phyloP scores from a whole-genome alignment of 2,113 vertebrate species.

The Eudyptes chrysolophus region DNA sequence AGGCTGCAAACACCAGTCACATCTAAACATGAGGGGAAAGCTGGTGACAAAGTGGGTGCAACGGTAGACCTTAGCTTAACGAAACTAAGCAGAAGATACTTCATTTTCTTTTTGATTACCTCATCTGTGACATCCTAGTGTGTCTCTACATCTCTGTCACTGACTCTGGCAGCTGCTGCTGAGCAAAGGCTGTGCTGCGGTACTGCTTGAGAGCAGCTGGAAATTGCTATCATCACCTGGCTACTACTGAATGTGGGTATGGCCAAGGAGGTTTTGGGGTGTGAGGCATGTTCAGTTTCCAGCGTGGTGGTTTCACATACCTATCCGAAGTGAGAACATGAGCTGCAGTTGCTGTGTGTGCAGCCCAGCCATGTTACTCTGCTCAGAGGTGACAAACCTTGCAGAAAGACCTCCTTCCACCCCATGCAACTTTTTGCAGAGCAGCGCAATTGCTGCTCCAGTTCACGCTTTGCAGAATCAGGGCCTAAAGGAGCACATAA shows the following conservation, averaged over 20 bases:
- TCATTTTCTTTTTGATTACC: background rate
- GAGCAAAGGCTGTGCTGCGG: background rate
- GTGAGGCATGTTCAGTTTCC: background rate
- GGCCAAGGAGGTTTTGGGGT: background rate
- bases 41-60: background rate
- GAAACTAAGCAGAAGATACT: background rate
- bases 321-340: background rate
- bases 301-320: background rate
- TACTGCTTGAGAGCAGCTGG: background rate
- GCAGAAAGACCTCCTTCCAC: background rate
- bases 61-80: background rate
- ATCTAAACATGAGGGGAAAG: background rate
- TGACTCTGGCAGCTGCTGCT: background rate
- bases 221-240: background rate
- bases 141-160: background rate
- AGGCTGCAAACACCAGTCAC: background rate
- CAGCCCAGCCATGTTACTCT: background rate
- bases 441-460: background rate
- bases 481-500: background rate
- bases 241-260: background rate
- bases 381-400: background rate
- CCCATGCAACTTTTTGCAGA: background rate
- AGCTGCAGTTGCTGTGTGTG: background rate
- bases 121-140: background rate
- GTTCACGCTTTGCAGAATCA: background rate